phyloP scores from a whole-genome alignment of 2,113 vertebrate genomes.

The Reinhardtius hippoglossoides region DNA sequence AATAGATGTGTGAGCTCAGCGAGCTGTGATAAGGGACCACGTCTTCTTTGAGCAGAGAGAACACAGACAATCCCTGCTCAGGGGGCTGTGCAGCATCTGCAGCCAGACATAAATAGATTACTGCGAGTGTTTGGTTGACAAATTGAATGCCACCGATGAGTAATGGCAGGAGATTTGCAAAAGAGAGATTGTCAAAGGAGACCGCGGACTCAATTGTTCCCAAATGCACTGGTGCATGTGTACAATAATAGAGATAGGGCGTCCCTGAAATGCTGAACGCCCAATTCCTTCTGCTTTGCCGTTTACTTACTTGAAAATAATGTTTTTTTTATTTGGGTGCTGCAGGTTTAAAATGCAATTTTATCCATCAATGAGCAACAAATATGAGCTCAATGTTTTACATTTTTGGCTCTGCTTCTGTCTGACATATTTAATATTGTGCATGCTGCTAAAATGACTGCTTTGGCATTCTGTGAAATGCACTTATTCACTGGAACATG shows the following conservation, averaged over 20 bases:
- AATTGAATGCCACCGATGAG: slow-evolving; percentile 78
- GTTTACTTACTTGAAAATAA: slow-evolving; percentile 1
- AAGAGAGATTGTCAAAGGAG: slow-evolving; percentile 46
- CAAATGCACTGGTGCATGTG: slow-evolving; percentile 52
- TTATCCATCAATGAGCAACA: background rate
- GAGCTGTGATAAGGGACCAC: slow-evolving; percentile 49
- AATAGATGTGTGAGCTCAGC: slow-evolving; percentile 45
- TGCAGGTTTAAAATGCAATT: background rate
- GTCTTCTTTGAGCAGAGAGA: slow-evolving; percentile 50
- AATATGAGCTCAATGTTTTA: background rate
- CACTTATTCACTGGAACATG: slow-evolving; percentile 10
- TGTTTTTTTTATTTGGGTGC: background rate
- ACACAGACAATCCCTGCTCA: slow-evolving; percentile 42
- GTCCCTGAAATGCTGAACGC: slow-evolving; percentile 2
- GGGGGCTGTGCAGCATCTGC: slow-evolving; percentile 59
- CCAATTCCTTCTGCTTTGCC: background rate
- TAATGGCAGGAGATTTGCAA: slow-evolving; percentile 62
- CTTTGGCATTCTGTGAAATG: background rate
- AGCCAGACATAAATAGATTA: slow-evolving; percentile 67
- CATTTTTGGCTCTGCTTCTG: background rate
- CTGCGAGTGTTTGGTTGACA: slow-evolving; percentile 60
- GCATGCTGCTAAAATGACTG: background rate
- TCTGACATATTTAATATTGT: too few species aligned
- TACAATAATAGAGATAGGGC: slow-evolving; percentile 28
- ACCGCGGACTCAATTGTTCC: slow-evolving; percentile 39